A percentile compares a stretch with the other conserved stretches of the same genome.
Evolutionary conservation across 1,140 invertebrate species (phyloP).

Genomic region (Drosophila subpulchrella): DNA sequence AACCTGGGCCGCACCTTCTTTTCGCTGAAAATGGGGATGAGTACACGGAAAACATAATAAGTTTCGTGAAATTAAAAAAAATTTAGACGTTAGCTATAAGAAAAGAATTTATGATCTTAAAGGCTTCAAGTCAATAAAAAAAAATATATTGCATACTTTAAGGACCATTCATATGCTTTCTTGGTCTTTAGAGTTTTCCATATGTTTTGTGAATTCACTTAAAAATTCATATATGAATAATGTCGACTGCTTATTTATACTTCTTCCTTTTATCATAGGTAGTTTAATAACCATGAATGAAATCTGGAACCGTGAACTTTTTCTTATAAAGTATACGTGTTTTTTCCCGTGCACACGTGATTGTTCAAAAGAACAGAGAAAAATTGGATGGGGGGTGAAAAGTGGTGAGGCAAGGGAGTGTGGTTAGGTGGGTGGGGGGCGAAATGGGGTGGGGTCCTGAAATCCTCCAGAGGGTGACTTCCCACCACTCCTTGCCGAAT

Average conservation of each 20-base stretch:
- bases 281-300: too few relatives aligned
- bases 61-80: background rate
- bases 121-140: background rate
- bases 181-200: too few relatives aligned
- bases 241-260: too few relatives aligned
- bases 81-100: too few relatives aligned
- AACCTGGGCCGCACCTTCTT: slow-evolving; percentile 57
- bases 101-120: too few relatives aligned
- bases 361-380: slow-evolving; percentile 28
- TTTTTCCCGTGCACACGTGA: slow-evolving; percentile 17
- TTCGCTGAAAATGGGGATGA: slow-evolving; percentile 23
- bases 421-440: slow-evolving; percentile 4
- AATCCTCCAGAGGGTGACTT: slow-evolving; percentile 24
- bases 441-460: background rate
- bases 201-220: too few relatives aligned
- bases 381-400: slow-evolving; percentile 9
- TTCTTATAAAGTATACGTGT: background rate
- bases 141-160: background rate
- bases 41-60: slow-evolving; percentile 1
- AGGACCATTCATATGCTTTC: background rate
- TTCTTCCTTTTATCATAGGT: too few relatives aligned
- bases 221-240: too few relatives aligned
- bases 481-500: slow-evolving; percentile 13
- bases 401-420: slow-evolving; percentile 6
- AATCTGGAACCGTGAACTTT: too few relatives aligned